Evolutionary conservation across 2,113 vertebrate genomes (phyloP).

Genomic region (Puffinus mauretanicus): DNA sequence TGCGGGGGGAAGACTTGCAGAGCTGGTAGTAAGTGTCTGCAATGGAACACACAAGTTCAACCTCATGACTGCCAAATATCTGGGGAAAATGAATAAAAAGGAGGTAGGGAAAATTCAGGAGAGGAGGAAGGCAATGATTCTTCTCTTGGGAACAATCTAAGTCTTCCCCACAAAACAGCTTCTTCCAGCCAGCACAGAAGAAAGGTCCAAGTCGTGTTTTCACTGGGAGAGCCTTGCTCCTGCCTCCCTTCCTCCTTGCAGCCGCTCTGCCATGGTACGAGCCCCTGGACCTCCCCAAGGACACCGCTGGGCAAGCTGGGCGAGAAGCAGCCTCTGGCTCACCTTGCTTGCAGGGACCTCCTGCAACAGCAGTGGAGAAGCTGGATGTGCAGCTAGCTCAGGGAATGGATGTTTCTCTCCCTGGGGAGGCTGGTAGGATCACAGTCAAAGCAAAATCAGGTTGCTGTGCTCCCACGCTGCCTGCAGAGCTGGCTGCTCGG

Average conservation of each 20-base stretch:
- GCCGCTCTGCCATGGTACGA: fast-evolving
- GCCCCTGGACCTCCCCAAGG: neutral
- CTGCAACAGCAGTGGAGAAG: neutral
- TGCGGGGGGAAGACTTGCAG: neutral
- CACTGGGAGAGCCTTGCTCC: neutral
- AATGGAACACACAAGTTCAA: fast-evolving
- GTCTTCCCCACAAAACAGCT: neutral
- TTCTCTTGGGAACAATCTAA: neutral
- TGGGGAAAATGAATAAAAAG: neutral
- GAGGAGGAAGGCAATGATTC: neutral
- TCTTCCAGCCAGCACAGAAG: neutral
- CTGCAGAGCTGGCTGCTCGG: neutral
- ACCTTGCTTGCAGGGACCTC: neutral
- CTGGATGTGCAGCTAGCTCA: neutral
- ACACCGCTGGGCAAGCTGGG: neutral
- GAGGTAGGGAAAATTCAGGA: neutral
- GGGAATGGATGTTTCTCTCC: neutral
- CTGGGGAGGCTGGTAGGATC: neutral
- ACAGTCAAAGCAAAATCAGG: neutral
- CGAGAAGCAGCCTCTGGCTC: neutral
- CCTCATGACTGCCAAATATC: neutral
- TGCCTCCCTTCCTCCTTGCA: neutral
- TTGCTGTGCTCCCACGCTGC: neutral
- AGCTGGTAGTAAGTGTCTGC: neutral
- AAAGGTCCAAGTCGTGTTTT: neutral